Conservation (phyloP, 2,888 invertebrate species). For the Marasmarcha lunaedactyla region DNA sequence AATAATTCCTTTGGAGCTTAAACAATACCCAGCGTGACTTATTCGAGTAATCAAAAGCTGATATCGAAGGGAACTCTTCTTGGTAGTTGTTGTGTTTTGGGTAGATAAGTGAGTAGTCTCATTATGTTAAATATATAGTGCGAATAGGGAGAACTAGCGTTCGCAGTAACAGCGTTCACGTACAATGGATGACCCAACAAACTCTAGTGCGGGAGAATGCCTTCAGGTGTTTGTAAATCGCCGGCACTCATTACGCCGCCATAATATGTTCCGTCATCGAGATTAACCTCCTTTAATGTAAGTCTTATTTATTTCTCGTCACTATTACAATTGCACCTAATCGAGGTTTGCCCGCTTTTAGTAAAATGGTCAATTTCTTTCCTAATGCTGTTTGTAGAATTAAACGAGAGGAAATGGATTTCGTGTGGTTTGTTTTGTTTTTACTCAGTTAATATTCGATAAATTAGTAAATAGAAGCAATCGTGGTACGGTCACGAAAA, state of each 20-base stretch:
- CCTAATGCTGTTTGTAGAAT: constrained; percentile 42
- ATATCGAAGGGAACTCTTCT: too few relatives aligned
- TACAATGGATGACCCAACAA: too few relatives aligned
- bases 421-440: constrained; percentile 20
- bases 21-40: not conserved
- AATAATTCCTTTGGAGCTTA: not conserved
- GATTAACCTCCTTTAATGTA: constrained; percentile 60
- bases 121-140: constrained; percentile 6
- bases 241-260: constrained; percentile 58
- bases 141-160: constrained; percentile 6
- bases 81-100: too few relatives aligned
- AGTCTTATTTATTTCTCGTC: constrained; percentile 53
- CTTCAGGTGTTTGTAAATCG: constrained; percentile 58
- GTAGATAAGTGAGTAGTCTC: not conserved
- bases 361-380: constrained; percentile 62
- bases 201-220: constrained; percentile 22
- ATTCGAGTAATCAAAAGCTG: constrained; percentile 2
- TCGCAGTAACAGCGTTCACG: not conserved
- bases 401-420: constrained; percentile 33
- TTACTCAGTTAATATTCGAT: constrained; percentile 6
- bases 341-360: constrained; percentile 63
- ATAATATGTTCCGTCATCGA: constrained; percentile 68
- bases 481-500: too few relatives aligned
- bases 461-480: too few relatives aligned
- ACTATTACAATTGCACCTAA: constrained; percentile 46